phyloP scores from a whole-genome alignment of 1,140 invertebrate species.

The Manduca sexta region DNA sequence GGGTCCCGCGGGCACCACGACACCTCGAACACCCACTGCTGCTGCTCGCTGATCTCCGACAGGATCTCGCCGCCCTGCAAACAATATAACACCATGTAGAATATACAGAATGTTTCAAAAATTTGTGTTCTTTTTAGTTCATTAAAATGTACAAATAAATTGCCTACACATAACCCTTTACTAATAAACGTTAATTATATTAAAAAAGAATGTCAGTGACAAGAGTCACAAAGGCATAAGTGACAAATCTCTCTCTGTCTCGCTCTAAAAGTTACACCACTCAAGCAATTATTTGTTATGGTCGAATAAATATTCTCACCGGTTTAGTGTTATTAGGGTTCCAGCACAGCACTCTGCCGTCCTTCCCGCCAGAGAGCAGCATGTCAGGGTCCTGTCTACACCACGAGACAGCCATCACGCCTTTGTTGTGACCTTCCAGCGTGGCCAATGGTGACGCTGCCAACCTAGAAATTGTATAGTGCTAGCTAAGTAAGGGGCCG shows the following conservation, averaged over 20 bases:
- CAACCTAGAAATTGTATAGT: conserved; percentile 60
- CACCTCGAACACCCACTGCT: conserved; percentile 96
- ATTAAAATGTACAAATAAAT: too few species aligned
- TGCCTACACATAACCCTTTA: too few species aligned
- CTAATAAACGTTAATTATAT: too few species aligned
- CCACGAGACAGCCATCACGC: conserved; percentile 92
- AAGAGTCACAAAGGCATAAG: too few species aligned
- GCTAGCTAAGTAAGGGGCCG: not conserved
- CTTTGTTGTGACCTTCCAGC: conserved; percentile 89
- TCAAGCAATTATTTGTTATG: too few species aligned
- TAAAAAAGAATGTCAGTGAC: too few species aligned
- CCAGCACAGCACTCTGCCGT: conserved; percentile 93
- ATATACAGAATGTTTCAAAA: not conserved
- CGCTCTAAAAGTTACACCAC: too few species aligned
- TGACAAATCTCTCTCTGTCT: too few species aligned
- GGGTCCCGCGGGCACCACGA: conserved; percentile 93
- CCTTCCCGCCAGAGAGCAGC: conserved; percentile 93
- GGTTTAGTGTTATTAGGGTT: conserved; percentile 87
- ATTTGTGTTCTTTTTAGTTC: not conserved
- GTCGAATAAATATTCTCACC: conserved; percentile 57
- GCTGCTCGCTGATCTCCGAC: conserved; percentile 87
- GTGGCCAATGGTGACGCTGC: conserved; percentile 90
- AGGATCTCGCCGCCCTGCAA: conserved; percentile 84
- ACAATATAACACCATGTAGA: not conserved
- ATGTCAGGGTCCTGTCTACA: conserved; percentile 90